phyloP scores from a whole-genome alignment of 2,888 invertebrate genomes.

The Crepidodera aurea region DNA sequence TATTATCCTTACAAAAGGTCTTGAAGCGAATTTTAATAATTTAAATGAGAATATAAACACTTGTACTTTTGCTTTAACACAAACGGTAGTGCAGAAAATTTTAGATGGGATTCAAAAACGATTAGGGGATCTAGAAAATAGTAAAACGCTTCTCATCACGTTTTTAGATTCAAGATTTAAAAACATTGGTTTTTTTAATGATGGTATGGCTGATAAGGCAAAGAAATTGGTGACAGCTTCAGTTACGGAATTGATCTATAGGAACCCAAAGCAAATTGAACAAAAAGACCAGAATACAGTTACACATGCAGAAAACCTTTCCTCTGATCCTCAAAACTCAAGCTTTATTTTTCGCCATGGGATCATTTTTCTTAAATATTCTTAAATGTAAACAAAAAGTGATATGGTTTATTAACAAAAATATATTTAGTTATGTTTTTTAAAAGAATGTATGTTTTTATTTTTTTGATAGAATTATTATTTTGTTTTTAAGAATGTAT shows the following conservation, averaged over 20 bases:
- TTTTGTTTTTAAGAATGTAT: no score
- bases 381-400: neutral
- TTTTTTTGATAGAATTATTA: neutral
- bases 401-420: no score
- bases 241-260: conserved; percentile 5
- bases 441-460: neutral
- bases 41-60: neutral
- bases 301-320: no score
- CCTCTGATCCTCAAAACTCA: no score
- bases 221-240: conserved; percentile 16
- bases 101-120: conserved; percentile 12
- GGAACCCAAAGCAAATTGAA: neutral
- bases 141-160: conserved; percentile 9
- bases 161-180: conserved; percentile 26
- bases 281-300: neutral
- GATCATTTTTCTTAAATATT: conserved; percentile 7
- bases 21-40: conserved; percentile 20
- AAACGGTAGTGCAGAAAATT: conserved; percentile 5
- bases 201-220: conserved; percentile 15
- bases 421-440: neutral
- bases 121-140: conserved; percentile 22
- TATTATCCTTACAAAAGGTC: conserved; percentile 40
- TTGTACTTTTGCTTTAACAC: neutral
- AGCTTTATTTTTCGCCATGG: conserved; percentile 13
- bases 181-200: conserved; percentile 20